Evolutionary conservation across 2,888 invertebrate species (phyloP).

Genomic region (Deilephila porcellus): DNA sequence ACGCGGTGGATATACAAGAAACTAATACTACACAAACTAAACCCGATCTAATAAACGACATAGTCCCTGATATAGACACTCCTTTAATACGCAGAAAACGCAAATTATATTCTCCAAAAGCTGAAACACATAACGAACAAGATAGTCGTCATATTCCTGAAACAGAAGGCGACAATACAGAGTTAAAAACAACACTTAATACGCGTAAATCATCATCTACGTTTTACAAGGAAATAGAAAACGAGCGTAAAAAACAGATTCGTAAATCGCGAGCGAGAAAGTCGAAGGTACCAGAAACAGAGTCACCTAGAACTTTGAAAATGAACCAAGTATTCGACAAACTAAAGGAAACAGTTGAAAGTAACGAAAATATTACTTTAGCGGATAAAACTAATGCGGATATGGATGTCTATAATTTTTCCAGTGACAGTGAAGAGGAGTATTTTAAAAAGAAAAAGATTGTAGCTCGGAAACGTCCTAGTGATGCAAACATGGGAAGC

Average conservation of each 20-base stretch:
- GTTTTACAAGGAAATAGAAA: constrained; percentile 69
- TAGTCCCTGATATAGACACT: constrained; percentile 35
- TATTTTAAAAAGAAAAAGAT: constrained; percentile 60
- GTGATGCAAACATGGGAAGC: constrained; percentile 47
- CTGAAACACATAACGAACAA: constrained; percentile 46
- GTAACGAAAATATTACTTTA: constrained; percentile 51
- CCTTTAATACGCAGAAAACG: constrained; percentile 57
- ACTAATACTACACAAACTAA: not conserved
- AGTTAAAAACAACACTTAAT: constrained; percentile 45
- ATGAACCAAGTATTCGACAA: constrained; percentile 64
- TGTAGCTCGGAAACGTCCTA: constrained; percentile 48
- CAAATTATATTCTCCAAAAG: constrained; percentile 73
- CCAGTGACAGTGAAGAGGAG: constrained; percentile 72
- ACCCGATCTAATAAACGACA: constrained; percentile 1
- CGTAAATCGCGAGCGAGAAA: constrained; percentile 36
- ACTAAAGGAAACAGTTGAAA: constrained; percentile 57
- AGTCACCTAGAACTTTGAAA: constrained; percentile 61
- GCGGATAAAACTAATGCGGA: constrained; percentile 49
- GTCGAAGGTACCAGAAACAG: constrained; percentile 33
- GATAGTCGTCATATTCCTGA: constrained; percentile 25
- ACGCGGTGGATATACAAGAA: no score
- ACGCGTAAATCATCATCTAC: constrained; percentile 53
- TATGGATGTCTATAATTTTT: constrained; percentile 63
- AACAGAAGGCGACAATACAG: constrained; percentile 38
- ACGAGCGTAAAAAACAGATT: constrained; percentile 53